Evolutionary conservation across 2,797 vertebrate species (phyloP).

Genomic region (Octomys mimax): DNA sequence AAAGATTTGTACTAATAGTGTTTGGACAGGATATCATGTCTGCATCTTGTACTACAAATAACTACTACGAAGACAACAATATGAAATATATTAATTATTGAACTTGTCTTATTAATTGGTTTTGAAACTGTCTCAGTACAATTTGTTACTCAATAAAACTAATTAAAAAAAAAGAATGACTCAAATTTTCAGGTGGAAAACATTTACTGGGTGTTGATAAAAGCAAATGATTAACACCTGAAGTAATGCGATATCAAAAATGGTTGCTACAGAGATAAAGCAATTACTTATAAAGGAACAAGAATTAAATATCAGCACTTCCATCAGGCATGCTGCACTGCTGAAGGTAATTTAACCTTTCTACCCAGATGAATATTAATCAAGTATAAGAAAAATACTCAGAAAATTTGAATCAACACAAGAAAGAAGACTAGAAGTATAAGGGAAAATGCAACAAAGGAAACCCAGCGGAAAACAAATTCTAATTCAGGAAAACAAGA

Average conservation of each 20-base stretch:
- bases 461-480: neutral
- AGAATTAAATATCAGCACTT: constrained; percentile 47
- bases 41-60: too few species aligned
- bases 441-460: neutral
- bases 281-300: constrained; percentile 14
- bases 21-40: too few species aligned
- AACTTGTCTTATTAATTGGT: too few species aligned
- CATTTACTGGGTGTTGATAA: neutral
- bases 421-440: neutral
- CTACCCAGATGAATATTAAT: constrained; percentile 29
- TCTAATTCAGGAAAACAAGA: constrained; percentile 8
- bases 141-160: too few species aligned
- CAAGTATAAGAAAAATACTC: neutral
- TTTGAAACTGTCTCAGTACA: too few species aligned
- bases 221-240: neutral
- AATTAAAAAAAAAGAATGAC: neutral
- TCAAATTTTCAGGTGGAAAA: neutral
- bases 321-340: neutral
- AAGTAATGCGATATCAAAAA: neutral
- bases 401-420: neutral
- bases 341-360: constrained; percentile 19
- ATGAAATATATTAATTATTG: too few species aligned
- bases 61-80: too few species aligned
- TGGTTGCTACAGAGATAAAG: neutral
- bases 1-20: too few species aligned